phyloP scores from a whole-genome alignment of 2,888 invertebrate species.

The Imbricaverruca yamaguchii region DNA sequence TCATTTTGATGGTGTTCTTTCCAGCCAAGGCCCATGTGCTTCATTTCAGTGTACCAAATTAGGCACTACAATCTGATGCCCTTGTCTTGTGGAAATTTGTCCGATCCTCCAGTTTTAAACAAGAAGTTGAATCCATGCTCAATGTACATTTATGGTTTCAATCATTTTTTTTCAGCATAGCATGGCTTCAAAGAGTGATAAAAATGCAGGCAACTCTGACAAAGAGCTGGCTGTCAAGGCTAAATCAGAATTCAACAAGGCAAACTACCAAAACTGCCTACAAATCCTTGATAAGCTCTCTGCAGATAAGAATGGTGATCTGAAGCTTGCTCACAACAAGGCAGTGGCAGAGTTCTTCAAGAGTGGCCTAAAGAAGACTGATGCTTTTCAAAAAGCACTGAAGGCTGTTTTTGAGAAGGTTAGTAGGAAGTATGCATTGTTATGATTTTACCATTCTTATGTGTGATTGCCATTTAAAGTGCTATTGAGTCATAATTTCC shows the following conservation, averaged over 20 bases:
- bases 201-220: conserved; percentile 44
- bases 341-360: conserved; percentile 73
- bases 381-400: conserved; percentile 60
- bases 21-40: no score
- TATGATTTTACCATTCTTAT: no score
- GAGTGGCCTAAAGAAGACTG: conserved; percentile 62
- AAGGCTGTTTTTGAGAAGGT: conserved; percentile 51
- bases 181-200: neutral
- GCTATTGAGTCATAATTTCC: no score
- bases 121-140: no score
- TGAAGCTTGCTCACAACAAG: conserved; percentile 63
- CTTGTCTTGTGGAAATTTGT: no score
- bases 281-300: conserved; percentile 59
- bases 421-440: no score
- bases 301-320: conserved; percentile 29
- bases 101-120: no score
- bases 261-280: conserved; percentile 55
- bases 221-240: conserved; percentile 55
- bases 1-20: no score
- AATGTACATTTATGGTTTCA: no score
- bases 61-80: no score
- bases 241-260: conserved; percentile 54
- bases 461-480: no score
- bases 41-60: no score
- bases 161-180: neutral